Percentiles rank a stretch among this genome's conserved stretches.
Conservation (phyloP, 2,888 invertebrate species). For the Sarcophaga carnaria region DNA sequence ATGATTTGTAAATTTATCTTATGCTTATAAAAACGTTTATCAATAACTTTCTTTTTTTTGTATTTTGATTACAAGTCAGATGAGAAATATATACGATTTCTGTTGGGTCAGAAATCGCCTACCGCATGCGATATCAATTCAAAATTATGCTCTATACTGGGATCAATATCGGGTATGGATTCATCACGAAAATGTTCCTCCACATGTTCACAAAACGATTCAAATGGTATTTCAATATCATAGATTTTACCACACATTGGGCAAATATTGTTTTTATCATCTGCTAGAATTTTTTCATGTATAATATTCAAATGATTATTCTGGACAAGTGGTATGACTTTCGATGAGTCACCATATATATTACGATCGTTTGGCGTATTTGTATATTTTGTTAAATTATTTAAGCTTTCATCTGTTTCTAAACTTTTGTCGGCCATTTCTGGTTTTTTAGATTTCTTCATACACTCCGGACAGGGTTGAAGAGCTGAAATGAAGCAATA, state of each 20-base stretch:
- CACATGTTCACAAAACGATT: slow-evolving; percentile 88
- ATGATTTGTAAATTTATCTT: too few species aligned
- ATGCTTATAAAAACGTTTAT: background rate
- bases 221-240: slow-evolving; percentile 84
- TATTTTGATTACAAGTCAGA: slow-evolving; percentile 75
- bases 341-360: slow-evolving; percentile 29
- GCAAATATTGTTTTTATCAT: slow-evolving; percentile 84
- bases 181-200: slow-evolving; percentile 88
- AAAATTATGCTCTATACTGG: slow-evolving; percentile 83
- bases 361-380: slow-evolving; percentile 36
- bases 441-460: slow-evolving; percentile 77
- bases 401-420: slow-evolving; percentile 79
- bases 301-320: slow-evolving; percentile 77
- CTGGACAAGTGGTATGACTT: slow-evolving; percentile 28
- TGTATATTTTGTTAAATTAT: slow-evolving; percentile 68
- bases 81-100: slow-evolving; percentile 77
- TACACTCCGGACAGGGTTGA: slow-evolving; percentile 78
- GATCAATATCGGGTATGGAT: slow-evolving; percentile 81
- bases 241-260: slow-evolving; percentile 89
- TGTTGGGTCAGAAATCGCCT: slow-evolving; percentile 81
- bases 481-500: slow-evolving; percentile 71
- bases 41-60: background rate
- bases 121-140: slow-evolving; percentile 82
- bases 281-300: slow-evolving; percentile 78
- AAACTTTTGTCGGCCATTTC: slow-evolving; percentile 81